These are phyloP conservation scores for Hipparchia sbordonii DNA, from an alignment of 2,888 invertebrate genomes.

Conservation along the genomic window DNA sequence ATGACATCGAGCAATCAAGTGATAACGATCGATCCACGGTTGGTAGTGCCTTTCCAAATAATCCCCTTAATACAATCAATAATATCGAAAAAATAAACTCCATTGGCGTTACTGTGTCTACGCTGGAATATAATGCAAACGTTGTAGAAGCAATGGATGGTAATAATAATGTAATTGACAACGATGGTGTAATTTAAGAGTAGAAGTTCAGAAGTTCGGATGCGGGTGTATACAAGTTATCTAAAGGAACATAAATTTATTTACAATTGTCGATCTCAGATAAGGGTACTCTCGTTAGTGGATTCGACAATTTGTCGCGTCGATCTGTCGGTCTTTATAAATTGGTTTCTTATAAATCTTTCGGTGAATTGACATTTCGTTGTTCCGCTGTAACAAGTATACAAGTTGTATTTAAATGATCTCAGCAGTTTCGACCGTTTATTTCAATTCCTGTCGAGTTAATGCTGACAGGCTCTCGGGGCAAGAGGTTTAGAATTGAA, in stretches of 20 bases:
- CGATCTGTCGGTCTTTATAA: constrained; percentile 44
- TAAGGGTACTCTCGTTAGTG: constrained; percentile 47
- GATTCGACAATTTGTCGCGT: constrained; percentile 47
- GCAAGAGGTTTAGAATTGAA: constrained; percentile 10
- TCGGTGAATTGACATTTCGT: constrained; percentile 10
- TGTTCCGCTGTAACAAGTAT: constrained; percentile 10
- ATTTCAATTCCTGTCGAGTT: constrained; percentile 20
- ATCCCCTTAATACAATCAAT: constrained; percentile 14
- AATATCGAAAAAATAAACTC: constrained; percentile 1
- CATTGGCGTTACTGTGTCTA: constrained; percentile 26
- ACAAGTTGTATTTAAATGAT: constrained; percentile 21
- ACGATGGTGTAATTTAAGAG: constrained; percentile 21
- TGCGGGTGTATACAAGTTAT: constrained; percentile 47
- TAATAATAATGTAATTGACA: not conserved
- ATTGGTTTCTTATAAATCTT: constrained; percentile 39
- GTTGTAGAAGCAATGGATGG: constrained; percentile 33
- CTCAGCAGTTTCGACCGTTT: constrained; percentile 12
- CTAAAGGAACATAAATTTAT: constrained; percentile 48
- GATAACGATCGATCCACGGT: constrained; percentile 46
- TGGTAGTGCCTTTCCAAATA: constrained; percentile 34
- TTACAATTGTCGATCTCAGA: constrained; percentile 49
- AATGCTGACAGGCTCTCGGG: constrained; percentile 18
- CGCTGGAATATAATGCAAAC: not conserved
- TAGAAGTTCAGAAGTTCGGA: constrained; percentile 41
- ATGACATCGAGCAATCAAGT: constrained; percentile 49